Conservation (phyloP, 2,113 vertebrate species). For the Cettia cetti region DNA sequence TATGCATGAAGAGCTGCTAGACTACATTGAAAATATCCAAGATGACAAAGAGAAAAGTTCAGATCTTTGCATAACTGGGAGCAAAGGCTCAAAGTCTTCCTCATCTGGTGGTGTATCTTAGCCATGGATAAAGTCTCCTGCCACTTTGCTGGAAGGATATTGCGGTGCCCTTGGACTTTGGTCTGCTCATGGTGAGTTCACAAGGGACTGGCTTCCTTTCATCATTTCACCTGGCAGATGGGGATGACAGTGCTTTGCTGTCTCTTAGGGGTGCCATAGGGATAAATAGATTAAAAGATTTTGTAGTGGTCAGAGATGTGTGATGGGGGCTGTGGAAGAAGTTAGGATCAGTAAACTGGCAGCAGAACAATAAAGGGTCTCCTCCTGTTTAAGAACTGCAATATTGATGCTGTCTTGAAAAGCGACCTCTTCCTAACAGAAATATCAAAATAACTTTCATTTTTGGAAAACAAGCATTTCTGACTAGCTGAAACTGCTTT, state of each 20-base stretch:
- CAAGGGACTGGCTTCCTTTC: neutral
- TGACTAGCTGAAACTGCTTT: neutral
- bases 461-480: neutral
- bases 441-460: neutral
- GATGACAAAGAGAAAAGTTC: neutral
- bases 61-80: neutral
- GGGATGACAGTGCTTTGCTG: neutral
- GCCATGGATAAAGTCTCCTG: neutral
- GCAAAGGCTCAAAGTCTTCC: neutral
- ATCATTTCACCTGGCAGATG: neutral
- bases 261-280: neutral
- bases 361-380: neutral
- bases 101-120: neutral
- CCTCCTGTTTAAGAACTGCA: neutral
- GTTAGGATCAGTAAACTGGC: neutral
- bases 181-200: neutral
- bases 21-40: neutral
- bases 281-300: conserved; percentile 23
- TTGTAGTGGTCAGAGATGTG: neutral
- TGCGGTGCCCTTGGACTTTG: neutral
- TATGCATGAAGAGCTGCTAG: neutral
- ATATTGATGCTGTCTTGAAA: neutral
- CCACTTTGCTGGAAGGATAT: neutral
- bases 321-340: neutral
- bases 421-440: neutral